Percentiles rank a stretch among this genome's conserved stretches.
These are phyloP conservation scores for Thecocarcelia acutangulata DNA, from an alignment of 2,888 invertebrate species.

Conservation along the genomic window DNA sequence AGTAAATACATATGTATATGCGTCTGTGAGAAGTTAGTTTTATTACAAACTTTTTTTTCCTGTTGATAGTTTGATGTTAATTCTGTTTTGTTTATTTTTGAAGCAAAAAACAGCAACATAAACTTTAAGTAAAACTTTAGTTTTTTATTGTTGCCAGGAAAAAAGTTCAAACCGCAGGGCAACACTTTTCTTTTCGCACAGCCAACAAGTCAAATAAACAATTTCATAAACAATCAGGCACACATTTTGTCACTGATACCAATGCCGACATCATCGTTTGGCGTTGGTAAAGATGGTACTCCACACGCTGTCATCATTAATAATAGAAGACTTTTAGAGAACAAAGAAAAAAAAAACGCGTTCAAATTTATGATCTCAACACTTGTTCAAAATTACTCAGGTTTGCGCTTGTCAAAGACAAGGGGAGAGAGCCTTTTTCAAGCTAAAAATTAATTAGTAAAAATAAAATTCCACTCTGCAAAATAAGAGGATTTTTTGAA, in stretches of 20 bases:
- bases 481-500: too few relatives aligned
- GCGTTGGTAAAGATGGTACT: conserved; percentile 27
- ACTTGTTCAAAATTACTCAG: background rate
- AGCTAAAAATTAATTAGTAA: too few relatives aligned
- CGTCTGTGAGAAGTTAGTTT: conserved; percentile 33
- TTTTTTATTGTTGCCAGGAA: conserved; percentile 46
- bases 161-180: conserved; percentile 64
- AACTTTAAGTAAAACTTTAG: conserved; percentile 46
- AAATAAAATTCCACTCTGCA: too few relatives aligned
- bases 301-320: conserved; percentile 51
- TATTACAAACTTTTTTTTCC: conserved; percentile 30
- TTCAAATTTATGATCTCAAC: conserved; percentile 36
- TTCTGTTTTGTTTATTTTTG: conserved; percentile 29
- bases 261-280: conserved; percentile 22
- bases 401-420: background rate
- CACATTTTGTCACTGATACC: conserved; percentile 62
- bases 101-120: conserved; percentile 25
- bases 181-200: conserved; percentile 63
- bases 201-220: conserved; percentile 67
- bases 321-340: conserved; percentile 53
- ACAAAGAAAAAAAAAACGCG: conserved; percentile 7
- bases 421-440: too few relatives aligned
- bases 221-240: conserved; percentile 53
- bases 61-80: conserved; percentile 43
- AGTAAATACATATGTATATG: conserved; percentile 1